Percentiles rank a stretch among this genome's conserved stretches.
These are phyloP conservation scores for Rallus limicola DNA, from an alignment of 2,113 vertebrate species.

Conservation along the genomic window DNA sequence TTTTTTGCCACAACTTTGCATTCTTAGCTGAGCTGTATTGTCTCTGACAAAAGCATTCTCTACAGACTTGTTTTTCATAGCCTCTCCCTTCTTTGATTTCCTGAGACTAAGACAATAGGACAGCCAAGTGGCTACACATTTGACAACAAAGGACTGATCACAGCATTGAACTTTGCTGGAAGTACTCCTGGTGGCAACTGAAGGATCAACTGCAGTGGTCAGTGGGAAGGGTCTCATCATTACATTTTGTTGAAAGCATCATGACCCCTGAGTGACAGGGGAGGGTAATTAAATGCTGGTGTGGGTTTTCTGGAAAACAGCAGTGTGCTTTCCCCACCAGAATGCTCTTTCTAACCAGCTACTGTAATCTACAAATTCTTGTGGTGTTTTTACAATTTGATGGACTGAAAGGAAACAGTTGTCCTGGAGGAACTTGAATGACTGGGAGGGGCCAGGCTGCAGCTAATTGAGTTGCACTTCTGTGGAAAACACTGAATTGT, in stretches of 20 bases:
- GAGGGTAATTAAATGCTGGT: conserved; percentile 5
- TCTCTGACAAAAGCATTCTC: neutral
- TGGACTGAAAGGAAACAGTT: conserved; percentile 56
- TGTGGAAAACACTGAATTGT: too few species aligned
- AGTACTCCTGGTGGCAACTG: conserved; percentile 72
- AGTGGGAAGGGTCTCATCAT: conserved; percentile 27
- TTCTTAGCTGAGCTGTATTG: neutral
- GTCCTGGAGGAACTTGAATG: conserved; percentile 56
- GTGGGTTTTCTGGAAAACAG: conserved; percentile 14
- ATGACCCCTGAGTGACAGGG: conserved; percentile 33
- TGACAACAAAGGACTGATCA: conserved; percentile 76
- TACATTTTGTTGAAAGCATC: conserved; percentile 24
- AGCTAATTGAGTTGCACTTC: conserved; percentile 68
- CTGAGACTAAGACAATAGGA: conserved; percentile 80
- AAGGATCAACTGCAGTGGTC: conserved; percentile 9
- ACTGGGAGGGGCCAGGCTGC: conserved; percentile 45
- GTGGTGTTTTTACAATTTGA: conserved; percentile 66
- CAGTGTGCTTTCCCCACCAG: conserved; percentile 44
- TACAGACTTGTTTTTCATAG: neutral
- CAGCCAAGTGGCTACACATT: conserved; percentile 76
- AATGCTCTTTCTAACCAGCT: conserved; percentile 72
- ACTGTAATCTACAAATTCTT: conserved; percentile 74
- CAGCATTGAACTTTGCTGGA: conserved; percentile 79
- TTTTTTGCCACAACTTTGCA: neutral
- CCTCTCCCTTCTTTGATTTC: conserved; percentile 17